Conservation (phyloP, 1,140 invertebrate species). For the Proctacanthus coquilletti region DNA sequence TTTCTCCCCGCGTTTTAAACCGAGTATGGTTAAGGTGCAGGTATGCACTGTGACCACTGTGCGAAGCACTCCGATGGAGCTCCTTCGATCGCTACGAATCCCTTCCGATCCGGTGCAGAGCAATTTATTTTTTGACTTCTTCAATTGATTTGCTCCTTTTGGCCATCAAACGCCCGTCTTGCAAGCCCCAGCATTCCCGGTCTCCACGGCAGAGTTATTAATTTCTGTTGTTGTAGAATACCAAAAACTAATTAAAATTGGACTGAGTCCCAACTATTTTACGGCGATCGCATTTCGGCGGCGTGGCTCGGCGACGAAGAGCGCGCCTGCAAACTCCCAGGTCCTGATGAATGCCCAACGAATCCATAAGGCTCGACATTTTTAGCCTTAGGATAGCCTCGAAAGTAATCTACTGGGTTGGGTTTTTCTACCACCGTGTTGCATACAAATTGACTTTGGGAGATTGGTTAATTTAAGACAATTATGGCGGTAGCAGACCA, state of each 20-base stretch:
- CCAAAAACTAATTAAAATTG: slow-evolving; percentile 1
- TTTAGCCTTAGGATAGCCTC: not conserved
- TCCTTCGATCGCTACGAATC: too few relatives aligned
- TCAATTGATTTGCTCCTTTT: too few relatives aligned
- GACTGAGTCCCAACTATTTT: not conserved
- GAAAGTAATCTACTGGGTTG: not conserved
- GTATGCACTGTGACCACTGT: too few relatives aligned
- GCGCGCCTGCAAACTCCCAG: not conserved
- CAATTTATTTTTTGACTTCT: too few relatives aligned
- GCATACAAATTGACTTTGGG: slow-evolving; percentile 1
- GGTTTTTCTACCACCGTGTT: not conserved
- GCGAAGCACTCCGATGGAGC: too few relatives aligned
- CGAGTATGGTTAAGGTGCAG: too few relatives aligned
- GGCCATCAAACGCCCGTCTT: too few relatives aligned
- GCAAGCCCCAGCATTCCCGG: too few relatives aligned
- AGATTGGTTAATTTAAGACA: slow-evolving; percentile 1
- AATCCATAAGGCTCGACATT: not conserved
- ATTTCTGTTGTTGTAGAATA: slow-evolving; percentile 1
- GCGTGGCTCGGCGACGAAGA: not conserved
- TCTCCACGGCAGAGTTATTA: slow-evolving; percentile 1
- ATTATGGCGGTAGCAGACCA: slow-evolving; percentile 1
- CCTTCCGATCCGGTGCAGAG: too few relatives aligned
- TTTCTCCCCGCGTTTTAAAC: too few relatives aligned
- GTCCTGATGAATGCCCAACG: not conserved
- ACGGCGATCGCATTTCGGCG: not conserved